A percentile compares a stretch with the other conserved stretches of the same genome.
These are phyloP conservation scores for Empis livida DNA, from an alignment of 2,888 invertebrate species.

Conservation along the genomic window DNA sequence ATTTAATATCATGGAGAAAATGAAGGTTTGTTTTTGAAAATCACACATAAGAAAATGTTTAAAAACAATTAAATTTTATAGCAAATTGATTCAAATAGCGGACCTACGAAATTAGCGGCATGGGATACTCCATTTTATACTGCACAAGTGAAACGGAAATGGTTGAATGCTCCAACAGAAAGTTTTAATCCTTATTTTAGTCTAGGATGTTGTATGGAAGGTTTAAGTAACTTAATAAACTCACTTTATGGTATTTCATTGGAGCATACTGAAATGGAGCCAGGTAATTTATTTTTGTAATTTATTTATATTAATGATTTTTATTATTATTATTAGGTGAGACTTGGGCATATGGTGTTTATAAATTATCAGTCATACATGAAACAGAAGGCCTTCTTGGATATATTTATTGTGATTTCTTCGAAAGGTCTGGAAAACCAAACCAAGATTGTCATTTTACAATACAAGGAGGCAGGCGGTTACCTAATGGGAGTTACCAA, in stretches of 20 bases:
- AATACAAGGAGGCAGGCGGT: conserved; percentile 78
- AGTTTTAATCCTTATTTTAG: conserved; percentile 81
- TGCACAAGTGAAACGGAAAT: conserved; percentile 55
- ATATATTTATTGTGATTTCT: conserved; percentile 95
- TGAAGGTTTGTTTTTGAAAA: conserved; percentile 43
- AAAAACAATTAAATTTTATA: conserved; percentile 7
- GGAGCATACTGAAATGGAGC: conserved; percentile 53
- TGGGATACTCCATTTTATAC: conserved; percentile 90
- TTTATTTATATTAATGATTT: not conserved
- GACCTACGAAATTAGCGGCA: conserved; percentile 37
- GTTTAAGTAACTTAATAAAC: conserved; percentile 77
- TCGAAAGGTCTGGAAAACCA: conserved; percentile 79
- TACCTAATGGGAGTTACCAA: conserved; percentile 72
- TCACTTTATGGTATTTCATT: conserved; percentile 71
- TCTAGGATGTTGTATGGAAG: conserved; percentile 92
- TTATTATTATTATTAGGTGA: conserved; percentile 43
- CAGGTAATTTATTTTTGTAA: conserved; percentile 36
- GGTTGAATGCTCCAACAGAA: conserved; percentile 53
- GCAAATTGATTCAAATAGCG: conserved; percentile 19
- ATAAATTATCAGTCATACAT: conserved; percentile 84
- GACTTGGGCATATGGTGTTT: conserved; percentile 76
- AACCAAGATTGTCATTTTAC: conserved; percentile 99
- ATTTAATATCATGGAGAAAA: conserved; percentile 58
- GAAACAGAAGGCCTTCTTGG: conserved; percentile 73
- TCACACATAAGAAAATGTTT: not conserved